Base-by-base conservation (phyloP, 2,888 invertebrate species). In the Noctua comes region DNA sequence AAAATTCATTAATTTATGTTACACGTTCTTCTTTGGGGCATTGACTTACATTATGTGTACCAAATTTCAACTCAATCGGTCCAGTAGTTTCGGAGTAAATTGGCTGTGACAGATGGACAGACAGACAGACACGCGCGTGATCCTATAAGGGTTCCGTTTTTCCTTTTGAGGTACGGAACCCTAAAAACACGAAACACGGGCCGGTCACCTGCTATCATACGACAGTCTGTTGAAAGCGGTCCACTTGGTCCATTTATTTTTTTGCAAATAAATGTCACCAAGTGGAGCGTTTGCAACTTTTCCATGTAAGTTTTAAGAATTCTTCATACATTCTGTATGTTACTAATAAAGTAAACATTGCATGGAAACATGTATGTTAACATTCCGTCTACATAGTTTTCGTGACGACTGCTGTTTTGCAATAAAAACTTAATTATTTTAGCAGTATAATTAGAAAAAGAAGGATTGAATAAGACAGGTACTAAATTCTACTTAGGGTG, bases 381-480 rank as follows among this genome's bases (percentile, higher is more conserved):
- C 21, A 64, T 36, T 36, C 36, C 64, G 21, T 36, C 64, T 21
- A 36, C 31, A 64, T 21, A 21, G 64, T 21, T 10, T 64, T 64
- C 64, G 21, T 64, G 31, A 21, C 21, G 10, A 62, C 10, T 64
- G 62, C 21, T 36, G 21, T 36, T 64, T 36, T 36, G 21, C 10
- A 21, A 36, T 11, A 8, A 66, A 66, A 43, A 57, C 16, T 59
- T 21, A 24, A 40, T 59, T 36, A 64, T 11, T 10, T 57, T 54
- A 36, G n/a, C 36, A 46, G 13, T 36, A 65, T 75, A 11, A 48
- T 78, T 36, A 36, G 24, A 66, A n/a, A 36, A 10, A n/a, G n/a
- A 27, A 64, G 3, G 10, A 80, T 18, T 62, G 2, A 84, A 40
- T 46, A 69, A 73, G 6, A 16, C 43, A 48, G 27, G 31, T 68